These are phyloP conservation scores for Helleia helle DNA, from an alignment of 2,888 invertebrate species.

Conservation along the genomic window DNA sequence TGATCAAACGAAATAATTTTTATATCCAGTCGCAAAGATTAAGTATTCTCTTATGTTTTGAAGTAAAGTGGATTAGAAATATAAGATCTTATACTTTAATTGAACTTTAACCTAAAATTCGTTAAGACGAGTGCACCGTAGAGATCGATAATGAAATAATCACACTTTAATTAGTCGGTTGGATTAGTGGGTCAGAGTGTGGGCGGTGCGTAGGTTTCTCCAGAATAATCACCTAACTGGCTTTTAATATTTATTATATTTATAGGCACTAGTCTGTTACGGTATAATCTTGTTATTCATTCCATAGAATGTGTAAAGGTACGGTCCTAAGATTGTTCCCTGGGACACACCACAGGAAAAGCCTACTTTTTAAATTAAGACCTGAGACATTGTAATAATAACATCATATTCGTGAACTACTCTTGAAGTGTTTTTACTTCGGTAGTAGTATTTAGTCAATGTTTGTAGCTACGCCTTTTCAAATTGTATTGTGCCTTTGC, in stretches of 20 bases:
- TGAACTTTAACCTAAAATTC: constrained; percentile 5
- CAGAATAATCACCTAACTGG: not conserved
- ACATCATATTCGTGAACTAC: no score
- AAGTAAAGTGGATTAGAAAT: not conserved
- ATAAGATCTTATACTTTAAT: not conserved
- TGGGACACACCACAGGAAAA: not conserved
- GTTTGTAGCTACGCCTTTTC: no score
- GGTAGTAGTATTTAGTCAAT: no score
- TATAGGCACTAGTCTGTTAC: not conserved
- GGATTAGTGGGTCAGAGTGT: constrained; percentile 20
- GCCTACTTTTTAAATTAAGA: no score
- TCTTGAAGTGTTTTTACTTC: no score
- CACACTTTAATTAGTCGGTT: constrained; percentile 20
- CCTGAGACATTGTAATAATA: no score
- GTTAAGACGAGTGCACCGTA: not conserved
- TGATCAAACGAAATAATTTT: no score
- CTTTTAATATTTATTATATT: not conserved
- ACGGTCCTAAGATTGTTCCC: not conserved
- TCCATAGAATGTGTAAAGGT: not conserved
- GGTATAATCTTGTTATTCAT: not conserved
- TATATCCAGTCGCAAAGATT: no score
- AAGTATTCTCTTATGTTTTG: no score
- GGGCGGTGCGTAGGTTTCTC: constrained; percentile 1
- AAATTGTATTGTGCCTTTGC: no score
- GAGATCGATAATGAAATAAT: constrained; percentile 17